Percentiles rank a stretch among this genome's conserved stretches.
Conservation (phyloP, 2,888 invertebrate genomes). For the Cabera pusaria region DNA sequence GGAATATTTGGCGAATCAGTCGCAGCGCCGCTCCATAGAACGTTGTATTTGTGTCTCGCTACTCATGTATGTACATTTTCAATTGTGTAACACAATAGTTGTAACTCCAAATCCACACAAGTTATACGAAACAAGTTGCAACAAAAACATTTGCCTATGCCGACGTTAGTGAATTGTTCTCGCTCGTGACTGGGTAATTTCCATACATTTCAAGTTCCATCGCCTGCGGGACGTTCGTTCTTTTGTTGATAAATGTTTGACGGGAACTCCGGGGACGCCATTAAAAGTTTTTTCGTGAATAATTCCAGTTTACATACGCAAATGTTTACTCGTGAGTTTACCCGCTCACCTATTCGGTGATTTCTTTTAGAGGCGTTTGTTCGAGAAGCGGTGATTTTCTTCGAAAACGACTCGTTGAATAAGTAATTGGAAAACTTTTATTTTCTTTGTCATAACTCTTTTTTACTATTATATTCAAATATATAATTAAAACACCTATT, state of each 20-base stretch:
- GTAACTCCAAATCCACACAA: constrained; percentile 67
- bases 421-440: constrained; percentile 78
- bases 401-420: constrained; percentile 67
- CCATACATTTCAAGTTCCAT: constrained; percentile 84
- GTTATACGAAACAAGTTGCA: constrained; percentile 75
- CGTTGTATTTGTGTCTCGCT: constrained; percentile 47
- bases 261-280: constrained; percentile 83
- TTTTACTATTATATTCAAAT: neutral
- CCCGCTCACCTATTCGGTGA: constrained; percentile 80
- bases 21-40: constrained; percentile 41
- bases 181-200: constrained; percentile 83
- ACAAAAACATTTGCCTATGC: constrained; percentile 82
- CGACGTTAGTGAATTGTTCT: constrained; percentile 82
- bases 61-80: constrained; percentile 34
- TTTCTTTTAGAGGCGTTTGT: constrained; percentile 78
- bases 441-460: constrained; percentile 56
- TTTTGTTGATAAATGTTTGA: constrained; percentile 84
- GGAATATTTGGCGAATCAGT: constrained; percentile 60
- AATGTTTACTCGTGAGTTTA: constrained; percentile 81
- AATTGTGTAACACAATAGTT: constrained; percentile 47
- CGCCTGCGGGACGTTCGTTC: constrained; percentile 84
- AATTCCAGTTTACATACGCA: constrained; percentile 83
- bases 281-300: constrained; percentile 84
- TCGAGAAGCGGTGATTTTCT: constrained; percentile 66
- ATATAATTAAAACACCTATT: no score